Base-by-base conservation (phyloP, 23 tunicate species). In the Ascidia mentula region DNA sequence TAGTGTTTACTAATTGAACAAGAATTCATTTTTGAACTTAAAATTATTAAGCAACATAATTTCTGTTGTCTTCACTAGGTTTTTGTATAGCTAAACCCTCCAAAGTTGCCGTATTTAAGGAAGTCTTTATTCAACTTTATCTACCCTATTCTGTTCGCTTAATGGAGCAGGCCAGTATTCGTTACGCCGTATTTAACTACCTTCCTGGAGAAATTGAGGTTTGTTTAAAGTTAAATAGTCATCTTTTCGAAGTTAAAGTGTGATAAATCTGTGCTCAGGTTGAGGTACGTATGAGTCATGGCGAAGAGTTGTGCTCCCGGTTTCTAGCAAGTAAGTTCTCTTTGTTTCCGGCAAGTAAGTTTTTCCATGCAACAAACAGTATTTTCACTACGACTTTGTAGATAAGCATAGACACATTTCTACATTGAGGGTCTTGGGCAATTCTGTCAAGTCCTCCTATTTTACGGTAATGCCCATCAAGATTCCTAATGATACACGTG, bases 51-150 rank as follows among this genome's bases (percentile, higher is more conserved):
- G 53, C 53, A 42, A 9, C 53, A 42, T 9, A 42, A 42, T 15
- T 42, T 42, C 15, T 12, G 53, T 42, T 42, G 12, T 15, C 53
- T 53, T n/a, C n/a, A n/a, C 4, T 9, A 53, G 96, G 96, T 17
- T 80, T 84, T 28, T 90, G 96, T 69, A 59, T 90, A 61, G 89
- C 96, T 37, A 46, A 59, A 39, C 81, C 96, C 22, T 65, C 59
- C 9, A 45, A 90, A 79, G 31, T 90, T 37, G 33, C 65, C n/a
- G 82, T 85, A 42, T 90, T 90, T 40, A 80, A 90, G 59, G 53
- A 85, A 6, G 74, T 84, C 1, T 90, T 90, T 34, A 70, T 90
- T 24, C 89, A 84, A 45, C 79, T 90, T 17, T 84, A 79, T 73
- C 53, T 79, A 34, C 96, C 96, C 1, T 90, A 80, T 39, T 76